A percentile compares a stretch with the other conserved stretches of the same genome.
phyloP scores from a whole-genome alignment of 2,113 vertebrate species.

The Indri indri region DNA sequence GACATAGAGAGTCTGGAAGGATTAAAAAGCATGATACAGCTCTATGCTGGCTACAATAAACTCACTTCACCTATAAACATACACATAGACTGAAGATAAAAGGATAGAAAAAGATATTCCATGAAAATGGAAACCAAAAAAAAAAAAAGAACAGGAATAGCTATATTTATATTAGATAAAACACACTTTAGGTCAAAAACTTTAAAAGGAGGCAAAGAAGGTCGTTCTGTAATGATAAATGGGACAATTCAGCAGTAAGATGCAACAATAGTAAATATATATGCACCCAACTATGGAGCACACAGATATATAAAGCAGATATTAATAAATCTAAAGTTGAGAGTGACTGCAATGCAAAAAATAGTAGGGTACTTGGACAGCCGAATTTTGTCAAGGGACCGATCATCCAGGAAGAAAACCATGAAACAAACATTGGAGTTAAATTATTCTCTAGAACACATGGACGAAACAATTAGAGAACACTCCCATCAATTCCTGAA shows the following conservation, averaged over 20 bases:
- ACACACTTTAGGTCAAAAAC: neutral
- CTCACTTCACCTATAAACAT: neutral
- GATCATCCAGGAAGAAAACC: neutral
- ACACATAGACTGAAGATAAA: neutral
- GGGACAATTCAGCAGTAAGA: neutral
- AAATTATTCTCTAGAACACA: neutral
- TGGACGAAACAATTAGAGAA: neutral
- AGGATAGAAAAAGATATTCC: neutral
- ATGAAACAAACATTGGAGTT: neutral
- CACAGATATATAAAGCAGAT: neutral
- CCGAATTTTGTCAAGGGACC: neutral
- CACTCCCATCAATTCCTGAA: neutral
- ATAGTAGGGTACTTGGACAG: neutral
- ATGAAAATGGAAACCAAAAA: neutral
- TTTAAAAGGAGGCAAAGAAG: neutral
- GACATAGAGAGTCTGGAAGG: neutral
- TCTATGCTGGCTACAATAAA: neutral
- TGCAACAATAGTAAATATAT: neutral
- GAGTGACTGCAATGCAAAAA: neutral
- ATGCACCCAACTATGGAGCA: neutral
- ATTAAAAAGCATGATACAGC: neutral
- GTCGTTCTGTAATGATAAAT: neutral
- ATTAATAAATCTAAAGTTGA: neutral
- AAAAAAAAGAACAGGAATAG: neutral
- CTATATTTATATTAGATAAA: neutral